Base-by-base conservation (phyloP, 2,797 vertebrate genomes). In the Galagoides demidoff region DNA sequence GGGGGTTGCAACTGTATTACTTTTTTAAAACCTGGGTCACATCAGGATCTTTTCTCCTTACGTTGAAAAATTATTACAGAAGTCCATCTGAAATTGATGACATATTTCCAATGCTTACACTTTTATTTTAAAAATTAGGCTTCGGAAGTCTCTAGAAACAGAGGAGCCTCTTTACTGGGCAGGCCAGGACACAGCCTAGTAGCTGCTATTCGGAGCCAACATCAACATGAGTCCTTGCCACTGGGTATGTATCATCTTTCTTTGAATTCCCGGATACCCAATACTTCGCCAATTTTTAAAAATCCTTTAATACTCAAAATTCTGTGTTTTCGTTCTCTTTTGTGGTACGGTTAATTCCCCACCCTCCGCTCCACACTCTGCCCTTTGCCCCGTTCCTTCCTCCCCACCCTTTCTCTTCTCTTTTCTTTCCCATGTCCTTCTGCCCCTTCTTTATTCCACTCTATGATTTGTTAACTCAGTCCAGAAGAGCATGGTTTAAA, bases 71-170 rank as follows among this genome's bases (percentile, higher is more conserved):
- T 43, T 92, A 10, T 3, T 81, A 74, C 68, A 86, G 95, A 92
- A 87, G 20, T 45, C n/a, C 37, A 77, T 87, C 31, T 19, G 5
- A 92, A 96, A 68, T 20, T 68, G 71, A 59, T 95, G 27, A 89
- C 34, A 83, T 17, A 43, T 96, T 89, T 96, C 25, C 43, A 92
- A 29, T 89, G 19, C 4, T 95, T 89, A 82, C 27, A 1, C 45
- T 90, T 97, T 76, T 91, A 85, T 96, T 97, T 95, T 79, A 70
- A 71, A 71, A 63, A 92, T 66, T 96, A 99, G 99, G 99, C 99
- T 29, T 99, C 99, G 0, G 99, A 99, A 64, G 99, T 99, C 91
- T 99, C 99, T 94, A 98, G 99, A 96, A 99, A 99, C 98, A 99
- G 99, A 88, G 99, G 99, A 34, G 98, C 99, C 7, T 99, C 99